Evolutionary conservation across 2,113 vertebrate species (phyloP).

Genomic region (Ochotona curzoniae): DNA sequence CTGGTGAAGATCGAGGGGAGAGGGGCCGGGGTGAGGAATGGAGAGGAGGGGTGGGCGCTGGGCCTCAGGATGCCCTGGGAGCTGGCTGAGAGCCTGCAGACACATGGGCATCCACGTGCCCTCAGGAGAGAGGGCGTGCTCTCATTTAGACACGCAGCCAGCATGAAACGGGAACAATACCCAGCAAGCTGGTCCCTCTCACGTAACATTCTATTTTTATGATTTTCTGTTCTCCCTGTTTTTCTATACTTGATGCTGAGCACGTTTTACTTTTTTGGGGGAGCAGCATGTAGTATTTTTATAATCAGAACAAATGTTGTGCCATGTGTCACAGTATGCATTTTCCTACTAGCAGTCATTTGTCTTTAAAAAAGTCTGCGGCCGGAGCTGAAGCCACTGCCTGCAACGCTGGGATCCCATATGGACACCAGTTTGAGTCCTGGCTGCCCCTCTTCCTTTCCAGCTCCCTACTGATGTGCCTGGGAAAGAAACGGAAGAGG

Average conservation of each 20-base stretch:
- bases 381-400: too few relatives aligned
- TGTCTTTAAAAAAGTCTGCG: too few relatives aligned
- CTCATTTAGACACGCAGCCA: neutral
- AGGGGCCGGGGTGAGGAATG: neutral
- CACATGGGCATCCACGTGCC: accelerated
- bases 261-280: neutral
- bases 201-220: neutral
- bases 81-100: neutral
- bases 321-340: neutral
- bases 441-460: too few relatives aligned
- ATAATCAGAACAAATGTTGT: neutral
- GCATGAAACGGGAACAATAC: neutral
- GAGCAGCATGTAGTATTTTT: neutral
- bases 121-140: neutral
- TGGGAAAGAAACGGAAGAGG: too few relatives aligned
- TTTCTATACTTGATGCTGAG: neutral
- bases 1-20: neutral
- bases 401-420: too few relatives aligned
- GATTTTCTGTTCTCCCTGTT: neutral
- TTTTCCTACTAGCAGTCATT: neutral
- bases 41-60: accelerated
- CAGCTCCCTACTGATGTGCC: too few relatives aligned
- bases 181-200: neutral
- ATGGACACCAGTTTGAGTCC: too few relatives aligned
- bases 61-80: neutral